Evolutionary conservation across 2,113 vertebrate genomes (phyloP).

Genomic region (Dascyllus trimaculatus): DNA sequence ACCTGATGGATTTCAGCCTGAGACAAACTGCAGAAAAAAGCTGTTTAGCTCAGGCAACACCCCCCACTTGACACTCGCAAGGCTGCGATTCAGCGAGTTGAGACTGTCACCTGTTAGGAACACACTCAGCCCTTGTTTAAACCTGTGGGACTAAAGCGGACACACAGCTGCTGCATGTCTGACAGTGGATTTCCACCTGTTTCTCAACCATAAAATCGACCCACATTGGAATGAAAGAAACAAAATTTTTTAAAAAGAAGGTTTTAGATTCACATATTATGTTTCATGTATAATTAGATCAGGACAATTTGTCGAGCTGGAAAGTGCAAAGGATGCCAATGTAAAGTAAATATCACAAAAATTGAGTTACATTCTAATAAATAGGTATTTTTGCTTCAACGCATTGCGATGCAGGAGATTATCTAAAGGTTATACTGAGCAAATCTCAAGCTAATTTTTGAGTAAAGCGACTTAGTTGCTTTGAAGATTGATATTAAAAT

Average conservation of each 20-base stretch:
- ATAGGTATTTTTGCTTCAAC: too few species aligned
- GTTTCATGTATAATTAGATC: neutral
- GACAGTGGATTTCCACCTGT: constrained; percentile 65
- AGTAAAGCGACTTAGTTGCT: too few species aligned
- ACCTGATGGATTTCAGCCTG: constrained; percentile 41
- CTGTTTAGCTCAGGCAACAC: constrained; percentile 39
- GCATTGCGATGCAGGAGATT: too few species aligned
- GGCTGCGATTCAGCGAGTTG: constrained; percentile 45
- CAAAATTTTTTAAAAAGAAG: constrained; percentile 12
- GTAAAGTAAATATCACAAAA: constrained; percentile 2
- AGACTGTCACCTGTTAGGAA: constrained; percentile 67
- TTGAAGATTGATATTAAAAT: constrained; percentile 1
- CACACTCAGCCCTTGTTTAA: constrained; percentile 42
- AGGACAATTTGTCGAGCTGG: neutral
- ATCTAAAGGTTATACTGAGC: too few species aligned
- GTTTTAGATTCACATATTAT: neutral
- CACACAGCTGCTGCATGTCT: constrained; percentile 64
- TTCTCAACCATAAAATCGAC: constrained; percentile 33
- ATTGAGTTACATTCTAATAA: too few species aligned
- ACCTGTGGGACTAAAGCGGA: constrained; percentile 53
- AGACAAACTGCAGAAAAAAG: constrained; percentile 41
- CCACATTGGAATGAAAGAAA: constrained; percentile 25
- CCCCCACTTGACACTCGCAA: constrained; percentile 58
- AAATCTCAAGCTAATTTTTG: too few species aligned
- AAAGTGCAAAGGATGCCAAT: neutral